These are phyloP conservation scores for Drosophila ezoana DNA, from an alignment of 2,888 invertebrate species.

Conservation along the genomic window DNA sequence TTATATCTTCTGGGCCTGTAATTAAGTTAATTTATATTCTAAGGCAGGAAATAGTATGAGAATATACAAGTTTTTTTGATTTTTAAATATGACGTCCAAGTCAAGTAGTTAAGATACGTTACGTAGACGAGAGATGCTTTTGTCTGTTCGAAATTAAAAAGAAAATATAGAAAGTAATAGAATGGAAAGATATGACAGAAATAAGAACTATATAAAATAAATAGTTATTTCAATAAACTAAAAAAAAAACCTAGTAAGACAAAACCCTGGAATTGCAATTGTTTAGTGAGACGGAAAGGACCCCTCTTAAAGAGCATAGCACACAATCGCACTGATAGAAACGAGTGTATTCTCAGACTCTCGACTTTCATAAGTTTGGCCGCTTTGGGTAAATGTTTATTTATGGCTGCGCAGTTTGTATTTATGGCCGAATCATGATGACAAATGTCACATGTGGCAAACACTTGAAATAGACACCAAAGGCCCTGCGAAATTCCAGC, in stretches of 20 bases:
- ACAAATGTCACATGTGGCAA: conserved; percentile 76
- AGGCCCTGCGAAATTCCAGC: background rate
- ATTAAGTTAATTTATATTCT: too few relatives aligned
- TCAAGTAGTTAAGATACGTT: too few relatives aligned
- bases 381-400: conserved; percentile 60
- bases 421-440: conserved; percentile 80
- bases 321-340: background rate
- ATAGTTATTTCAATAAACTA: background rate
- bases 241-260: background rate
- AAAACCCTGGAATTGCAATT: conserved; percentile 8
- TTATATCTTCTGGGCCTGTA: too few relatives aligned
- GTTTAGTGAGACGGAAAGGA: conserved; percentile 30
- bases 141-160: too few relatives aligned
- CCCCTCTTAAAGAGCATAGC: conserved; percentile 12
- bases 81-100: too few relatives aligned
- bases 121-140: too few relatives aligned
- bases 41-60: too few relatives aligned
- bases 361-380: conserved; percentile 40
- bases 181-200: too few relatives aligned
- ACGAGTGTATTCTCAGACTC: background rate
- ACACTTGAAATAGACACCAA: conserved; percentile 72
- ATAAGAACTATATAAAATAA: too few relatives aligned
- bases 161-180: too few relatives aligned
- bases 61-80: too few relatives aligned
- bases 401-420: conserved; percentile 75